Conservation (phyloP, 2,888 invertebrate species). For the Chalcosyrphus nemorum region DNA sequence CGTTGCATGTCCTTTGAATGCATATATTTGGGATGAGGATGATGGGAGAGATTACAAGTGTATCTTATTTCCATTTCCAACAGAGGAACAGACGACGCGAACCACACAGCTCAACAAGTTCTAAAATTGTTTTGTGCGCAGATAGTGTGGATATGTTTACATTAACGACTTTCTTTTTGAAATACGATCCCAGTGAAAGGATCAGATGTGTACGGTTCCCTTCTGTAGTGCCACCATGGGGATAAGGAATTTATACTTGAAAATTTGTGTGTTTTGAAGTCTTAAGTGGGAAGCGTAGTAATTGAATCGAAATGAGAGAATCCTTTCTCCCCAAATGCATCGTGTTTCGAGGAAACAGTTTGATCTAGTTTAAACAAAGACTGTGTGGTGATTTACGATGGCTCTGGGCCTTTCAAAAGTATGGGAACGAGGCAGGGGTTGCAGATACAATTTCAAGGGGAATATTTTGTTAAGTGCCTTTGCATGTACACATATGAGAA, state of each 20-base stretch:
- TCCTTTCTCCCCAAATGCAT: constrained; percentile 2
- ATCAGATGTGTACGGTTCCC: constrained; percentile 14
- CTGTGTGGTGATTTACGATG: background rate
- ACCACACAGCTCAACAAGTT: constrained; percentile 22
- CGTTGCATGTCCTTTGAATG: constrained; percentile 28
- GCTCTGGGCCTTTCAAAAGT: background rate
- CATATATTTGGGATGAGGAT: background rate
- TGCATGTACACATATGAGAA: background rate
- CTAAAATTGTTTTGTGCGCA: background rate
- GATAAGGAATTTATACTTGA: background rate
- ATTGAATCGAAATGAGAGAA: constrained; percentile 25
- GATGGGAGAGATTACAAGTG: background rate
- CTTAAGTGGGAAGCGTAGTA: constrained; percentile 38
- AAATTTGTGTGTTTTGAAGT: constrained; percentile 6
- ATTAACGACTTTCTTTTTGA: constrained; percentile 59
- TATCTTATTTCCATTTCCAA: constrained; percentile 16
- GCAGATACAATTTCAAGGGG: background rate
- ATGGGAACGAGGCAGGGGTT: background rate
- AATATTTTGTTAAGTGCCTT: background rate
- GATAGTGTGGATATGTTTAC: constrained; percentile 36
- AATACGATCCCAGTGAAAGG: constrained; percentile 50
- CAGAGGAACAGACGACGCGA: background rate
- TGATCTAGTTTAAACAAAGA: background rate
- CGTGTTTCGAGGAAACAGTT: background rate
- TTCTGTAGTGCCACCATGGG: background rate